Evolutionary conservation across 2,113 vertebrate species (phyloP), one percentile per base, ranked within the genome.

Genomic region (Sylvietta virens): DNA sequence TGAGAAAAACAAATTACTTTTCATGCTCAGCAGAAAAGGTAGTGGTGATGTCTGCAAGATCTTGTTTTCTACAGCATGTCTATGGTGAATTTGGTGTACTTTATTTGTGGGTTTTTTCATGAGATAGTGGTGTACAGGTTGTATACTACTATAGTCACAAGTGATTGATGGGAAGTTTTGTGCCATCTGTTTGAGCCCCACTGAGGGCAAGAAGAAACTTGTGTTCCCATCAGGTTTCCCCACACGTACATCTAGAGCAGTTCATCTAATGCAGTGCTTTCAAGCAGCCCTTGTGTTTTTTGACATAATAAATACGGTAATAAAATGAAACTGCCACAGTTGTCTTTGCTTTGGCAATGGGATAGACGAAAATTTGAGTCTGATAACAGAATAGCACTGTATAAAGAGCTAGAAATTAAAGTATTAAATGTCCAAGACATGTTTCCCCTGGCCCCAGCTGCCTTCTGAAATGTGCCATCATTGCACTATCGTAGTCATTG

Each of bases 401-500:
- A 24, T 2, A 18, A 42, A 27, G 69, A 70, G 37, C 40, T 47
- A 50, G n/a, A 81, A 66, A 71, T 51, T 4, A 76, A 31, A 48
- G 10, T 35, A 15, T 35, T 24, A 74, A 70, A 45, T 24, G 16
- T 37, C 8, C 21, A 37, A 67, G 23, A 31, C 2, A 53, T 79
- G 20, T 20, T 45, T 53, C 5, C 4, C 17, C 4, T 17, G 51
- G 13, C 2, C 5, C 10, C 5, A 7, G 35, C 20, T 2, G 19
- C 19, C 35, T 84, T 92, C 45, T 89, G 47, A 62, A 66, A 70
- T 44, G 33, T 21, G 27, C 39, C 26, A 47, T 13, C 3, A 4
- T 35, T 80, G 39, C 1, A 3, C 18, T 88, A 2, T 42, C 1
- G 0, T 19, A 57, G 28, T 84, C 47, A 58, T 47, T 69, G 30